phyloP scores from a whole-genome alignment of 2,113 vertebrate species.

The Myotis lucifugus region DNA sequence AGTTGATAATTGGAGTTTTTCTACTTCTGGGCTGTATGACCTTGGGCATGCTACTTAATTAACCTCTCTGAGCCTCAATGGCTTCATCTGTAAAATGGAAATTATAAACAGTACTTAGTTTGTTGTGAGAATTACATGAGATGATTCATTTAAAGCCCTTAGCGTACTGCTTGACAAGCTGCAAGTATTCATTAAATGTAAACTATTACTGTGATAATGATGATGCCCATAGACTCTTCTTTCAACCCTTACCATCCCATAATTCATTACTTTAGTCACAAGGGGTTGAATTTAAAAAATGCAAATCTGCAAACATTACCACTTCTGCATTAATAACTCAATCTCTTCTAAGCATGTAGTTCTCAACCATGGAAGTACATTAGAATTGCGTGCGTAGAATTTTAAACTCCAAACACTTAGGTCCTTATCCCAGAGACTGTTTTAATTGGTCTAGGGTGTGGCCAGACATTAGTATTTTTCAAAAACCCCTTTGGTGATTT shows the following conservation, averaged over 20 bases:
- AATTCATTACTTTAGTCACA: conserved; percentile 22
- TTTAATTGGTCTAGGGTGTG: not conserved
- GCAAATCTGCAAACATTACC: not conserved
- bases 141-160: conserved; percentile 46
- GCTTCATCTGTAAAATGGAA: conserved; percentile 45
- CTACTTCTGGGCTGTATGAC: not conserved
- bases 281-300: conserved; percentile 27
- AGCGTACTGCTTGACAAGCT: conserved; percentile 8
- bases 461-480: not conserved
- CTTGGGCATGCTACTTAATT: not conserved
- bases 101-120: conserved; percentile 33
- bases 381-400: not conserved
- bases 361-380: not conserved
- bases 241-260: not conserved
- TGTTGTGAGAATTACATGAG: not conserved
- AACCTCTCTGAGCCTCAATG: not conserved
- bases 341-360: not conserved
- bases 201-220: conserved; percentile 33
- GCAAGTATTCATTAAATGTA: conserved; percentile 38
- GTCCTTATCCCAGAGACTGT: not conserved
- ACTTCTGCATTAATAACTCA: not conserved
- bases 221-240: not conserved
- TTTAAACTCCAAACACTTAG: not conserved
- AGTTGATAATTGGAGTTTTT: conserved; percentile 30
- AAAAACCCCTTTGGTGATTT: conserved; percentile 21